These are phyloP conservation scores for Psammodynastes pulverulentus DNA, from an alignment of 2,113 vertebrate genomes.

Conservation along the genomic window DNA sequence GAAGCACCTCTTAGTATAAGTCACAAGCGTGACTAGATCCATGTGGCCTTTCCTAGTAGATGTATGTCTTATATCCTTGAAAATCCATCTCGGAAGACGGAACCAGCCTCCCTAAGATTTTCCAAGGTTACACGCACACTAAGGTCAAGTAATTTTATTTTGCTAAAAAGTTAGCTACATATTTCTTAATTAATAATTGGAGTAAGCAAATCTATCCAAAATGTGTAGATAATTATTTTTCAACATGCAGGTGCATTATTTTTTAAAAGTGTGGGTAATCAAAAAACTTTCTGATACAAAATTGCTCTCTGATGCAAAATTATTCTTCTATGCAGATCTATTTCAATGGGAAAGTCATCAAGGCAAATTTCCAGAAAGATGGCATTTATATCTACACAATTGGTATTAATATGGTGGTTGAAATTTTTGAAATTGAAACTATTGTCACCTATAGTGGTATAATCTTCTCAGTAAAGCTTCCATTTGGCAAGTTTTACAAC, in stretches of 20 bases:
- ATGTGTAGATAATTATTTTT: neutral
- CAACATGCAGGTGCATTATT: neutral
- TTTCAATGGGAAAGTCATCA: conserved; percentile 71
- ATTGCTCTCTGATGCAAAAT: conserved; percentile 22
- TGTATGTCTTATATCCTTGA: neutral
- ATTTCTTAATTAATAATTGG: neutral
- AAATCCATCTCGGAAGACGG: neutral
- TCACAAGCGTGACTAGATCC: neutral
- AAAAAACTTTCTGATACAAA: neutral
- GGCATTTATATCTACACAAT: conserved; percentile 69
- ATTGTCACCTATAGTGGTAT: conserved; percentile 72
- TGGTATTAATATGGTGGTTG: conserved; percentile 73
- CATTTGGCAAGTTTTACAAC: conserved; percentile 75
- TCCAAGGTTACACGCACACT: neutral
- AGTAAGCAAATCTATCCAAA: neutral
- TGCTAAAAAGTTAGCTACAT: neutral
- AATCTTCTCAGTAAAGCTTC: conserved; percentile 77
- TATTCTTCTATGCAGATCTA: conserved; percentile 68
- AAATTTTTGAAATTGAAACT: conserved; percentile 69
- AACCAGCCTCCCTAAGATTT: neutral
- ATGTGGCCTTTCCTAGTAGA: neutral
- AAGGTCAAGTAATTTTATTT: neutral
- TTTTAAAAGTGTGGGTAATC: neutral
- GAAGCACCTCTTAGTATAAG: neutral
- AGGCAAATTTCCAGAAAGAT: conserved; percentile 71